These are phyloP conservation scores for Theocolax elegans DNA, from an alignment of 1,140 invertebrate genomes.

Conservation along the genomic window DNA sequence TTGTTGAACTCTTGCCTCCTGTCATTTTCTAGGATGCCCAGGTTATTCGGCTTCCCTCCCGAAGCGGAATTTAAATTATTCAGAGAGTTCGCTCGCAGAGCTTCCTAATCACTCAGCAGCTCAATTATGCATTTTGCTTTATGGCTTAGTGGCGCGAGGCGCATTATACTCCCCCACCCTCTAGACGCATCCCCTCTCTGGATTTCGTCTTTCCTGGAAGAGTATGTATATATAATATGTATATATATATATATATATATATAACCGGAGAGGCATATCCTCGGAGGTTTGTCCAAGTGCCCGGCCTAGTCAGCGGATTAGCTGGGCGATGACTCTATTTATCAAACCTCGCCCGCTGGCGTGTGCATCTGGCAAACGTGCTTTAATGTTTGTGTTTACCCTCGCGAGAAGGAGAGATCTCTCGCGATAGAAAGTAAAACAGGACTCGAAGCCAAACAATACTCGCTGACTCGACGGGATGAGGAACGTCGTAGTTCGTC, in stretches of 20 bases:
- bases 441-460: not conserved
- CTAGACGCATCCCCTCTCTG: no score
- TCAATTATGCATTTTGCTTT: constrained; percentile 55
- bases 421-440: no score
- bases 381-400: not conserved
- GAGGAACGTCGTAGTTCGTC: no score
- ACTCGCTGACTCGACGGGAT: no score
- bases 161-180: not conserved
- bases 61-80: constrained; percentile 52
- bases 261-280: not conserved
- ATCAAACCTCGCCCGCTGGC: no score
- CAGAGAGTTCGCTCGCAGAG: constrained; percentile 43
- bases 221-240: no score
- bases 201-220: not conserved
- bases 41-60: constrained; percentile 17
- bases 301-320: constrained; percentile 10
- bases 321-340: constrained; percentile 16
- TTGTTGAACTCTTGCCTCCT: not conserved
- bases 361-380: no score
- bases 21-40: not conserved
- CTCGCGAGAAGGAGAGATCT: not conserved
- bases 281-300: constrained; percentile 8
- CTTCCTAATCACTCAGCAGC: constrained; percentile 53
- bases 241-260: no score
- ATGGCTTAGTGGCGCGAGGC: constrained; percentile 35